phyloP scores from a whole-genome alignment of 1,140 invertebrate species.

The Zaprionus tsacasi region DNA sequence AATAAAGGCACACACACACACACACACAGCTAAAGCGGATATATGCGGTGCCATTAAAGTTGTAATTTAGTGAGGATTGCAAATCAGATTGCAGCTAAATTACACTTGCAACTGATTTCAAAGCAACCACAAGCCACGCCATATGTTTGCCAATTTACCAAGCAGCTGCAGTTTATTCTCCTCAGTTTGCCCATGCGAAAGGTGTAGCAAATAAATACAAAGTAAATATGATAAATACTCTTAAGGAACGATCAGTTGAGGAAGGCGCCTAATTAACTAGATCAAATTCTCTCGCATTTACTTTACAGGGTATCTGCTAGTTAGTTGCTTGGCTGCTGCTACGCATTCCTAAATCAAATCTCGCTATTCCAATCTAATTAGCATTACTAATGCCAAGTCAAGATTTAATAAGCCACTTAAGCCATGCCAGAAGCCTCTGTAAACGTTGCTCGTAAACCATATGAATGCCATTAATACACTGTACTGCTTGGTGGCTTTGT shows the following conservation, averaged over 20 bases:
- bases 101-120: conserved; percentile 20
- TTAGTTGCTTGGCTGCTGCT: background rate
- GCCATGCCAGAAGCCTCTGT: background rate
- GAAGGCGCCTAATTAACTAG: no score
- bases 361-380: conserved; percentile 8
- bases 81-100: conserved; percentile 33
- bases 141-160: conserved; percentile 7
- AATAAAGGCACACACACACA: conserved; percentile 36
- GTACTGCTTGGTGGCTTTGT: conserved; percentile 3
- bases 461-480: conserved; percentile 16
- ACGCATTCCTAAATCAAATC: background rate
- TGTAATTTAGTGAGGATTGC: conserved; percentile 52
- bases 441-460: conserved; percentile 6
- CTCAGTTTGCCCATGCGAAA: background rate
- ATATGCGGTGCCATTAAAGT: conserved; percentile 48
- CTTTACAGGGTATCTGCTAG: background rate
- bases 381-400: conserved; percentile 3
- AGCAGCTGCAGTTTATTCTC: background rate
- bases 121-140: conserved; percentile 22
- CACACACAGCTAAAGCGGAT: conserved; percentile 1
- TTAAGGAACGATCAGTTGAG: no score
- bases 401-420: conserved; percentile 20
- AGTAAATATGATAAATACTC: background rate
- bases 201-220: background rate
- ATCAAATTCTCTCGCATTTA: background rate